Base-by-base conservation (phyloP, 2,888 invertebrate genomes). In the Phania funesta region DNA sequence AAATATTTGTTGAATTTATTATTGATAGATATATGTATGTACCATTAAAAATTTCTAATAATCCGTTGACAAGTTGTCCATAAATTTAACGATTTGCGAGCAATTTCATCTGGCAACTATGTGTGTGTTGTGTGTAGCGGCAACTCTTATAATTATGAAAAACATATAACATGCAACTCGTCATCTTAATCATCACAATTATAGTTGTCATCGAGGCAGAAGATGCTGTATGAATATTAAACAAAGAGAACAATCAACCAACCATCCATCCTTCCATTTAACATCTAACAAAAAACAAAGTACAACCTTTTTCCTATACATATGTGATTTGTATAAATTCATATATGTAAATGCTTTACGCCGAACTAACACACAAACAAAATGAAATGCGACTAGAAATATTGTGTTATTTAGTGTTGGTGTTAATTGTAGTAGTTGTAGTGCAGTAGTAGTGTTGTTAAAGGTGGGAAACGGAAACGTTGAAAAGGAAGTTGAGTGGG, bases 391-490 rank as follows among this genome's bases (percentile, higher is more conserved):
- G n/a, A n/a, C n/a, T n/a, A n/a, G n/a, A n/a, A 38, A 41, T 18
- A 67, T 41, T 67, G 11, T 65, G 24, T 41, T 67, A 67, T 41
- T 67, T 67, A 9, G 38, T 24, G 67, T 38, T 52, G 52, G 18
- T 70, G 46, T 38, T 18, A 41, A 11, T 46, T 24, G 4, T 29
- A 16, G 58, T 35, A 18, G 24, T 50, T 26, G 26, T 29, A 7
- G 24, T 18, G 9, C 20, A 22, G 44, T 48, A 26, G 24, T 60
- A 46, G 54, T 77, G 60, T 54, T 71, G 56, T 35, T 58, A 65
- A 71, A 71, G 78, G 78, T 71, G 73, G 81, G 67, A 77, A 77
- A 74, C 82, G 77, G 81, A 82, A 82, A 78, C 74, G 74, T 74
- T 64, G 56, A 74, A 74, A 70, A 64, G 77, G 82, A 82, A 74